Evolutionary conservation across 2,113 vertebrate genomes (phyloP).

Genomic region (Leucopsar rothschildi): DNA sequence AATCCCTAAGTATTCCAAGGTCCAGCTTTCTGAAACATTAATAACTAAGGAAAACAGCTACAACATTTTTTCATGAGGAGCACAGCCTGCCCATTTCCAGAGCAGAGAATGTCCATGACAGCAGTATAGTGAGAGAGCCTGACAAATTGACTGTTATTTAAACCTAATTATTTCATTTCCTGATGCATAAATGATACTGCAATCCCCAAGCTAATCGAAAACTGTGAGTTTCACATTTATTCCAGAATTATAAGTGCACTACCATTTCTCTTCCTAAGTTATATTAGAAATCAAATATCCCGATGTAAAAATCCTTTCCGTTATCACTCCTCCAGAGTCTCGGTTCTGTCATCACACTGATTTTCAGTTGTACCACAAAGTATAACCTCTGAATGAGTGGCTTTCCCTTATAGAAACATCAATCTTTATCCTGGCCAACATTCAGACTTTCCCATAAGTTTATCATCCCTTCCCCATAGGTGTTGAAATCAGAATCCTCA

Average conservation of each 20-base stretch:
- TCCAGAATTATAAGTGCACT: not conserved
- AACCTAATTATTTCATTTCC: not conserved
- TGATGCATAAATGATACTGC: not conserved
- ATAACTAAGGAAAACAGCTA: not conserved
- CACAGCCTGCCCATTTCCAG: not conserved
- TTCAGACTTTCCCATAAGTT: not conserved
- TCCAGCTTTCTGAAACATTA: not conserved
- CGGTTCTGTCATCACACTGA: not conserved
- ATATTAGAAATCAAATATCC: not conserved
- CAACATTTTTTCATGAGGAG: not conserved
- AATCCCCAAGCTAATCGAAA: not conserved
- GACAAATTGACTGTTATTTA: not conserved
- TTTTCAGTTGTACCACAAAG: not conserved
- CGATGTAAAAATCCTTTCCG: not conserved
- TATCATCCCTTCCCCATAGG: accelerated
- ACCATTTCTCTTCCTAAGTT: not conserved
- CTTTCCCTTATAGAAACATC: not conserved
- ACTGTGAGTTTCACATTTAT: not conserved
- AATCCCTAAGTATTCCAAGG: not conserved
- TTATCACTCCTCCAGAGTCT: not conserved
- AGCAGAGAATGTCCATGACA: not conserved
- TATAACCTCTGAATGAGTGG: not conserved
- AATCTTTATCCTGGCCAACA: not conserved
- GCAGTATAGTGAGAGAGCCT: not conserved
- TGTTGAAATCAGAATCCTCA: not conserved